Evolutionary conservation across 1,140 invertebrate species (phyloP).

Genomic region (Drosophila elegans): DNA sequence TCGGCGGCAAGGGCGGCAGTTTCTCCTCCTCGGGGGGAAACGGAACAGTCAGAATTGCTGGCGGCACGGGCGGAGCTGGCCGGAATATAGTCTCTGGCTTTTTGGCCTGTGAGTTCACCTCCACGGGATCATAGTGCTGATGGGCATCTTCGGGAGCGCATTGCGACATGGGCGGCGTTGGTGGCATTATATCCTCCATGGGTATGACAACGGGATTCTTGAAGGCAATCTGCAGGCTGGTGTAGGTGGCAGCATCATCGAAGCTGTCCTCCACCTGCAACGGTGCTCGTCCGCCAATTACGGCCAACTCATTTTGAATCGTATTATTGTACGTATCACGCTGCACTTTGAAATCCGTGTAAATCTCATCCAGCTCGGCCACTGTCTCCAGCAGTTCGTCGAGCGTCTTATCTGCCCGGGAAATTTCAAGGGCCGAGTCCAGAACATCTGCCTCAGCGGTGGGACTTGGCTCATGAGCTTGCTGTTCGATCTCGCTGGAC

Average conservation of each 20-base stretch:
- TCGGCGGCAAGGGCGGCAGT: slow-evolving; percentile 91
- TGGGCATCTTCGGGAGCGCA: slow-evolving; percentile 65
- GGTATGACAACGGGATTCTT: slow-evolving; percentile 90
- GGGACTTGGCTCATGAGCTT: slow-evolving; percentile 47
- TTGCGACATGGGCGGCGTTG: slow-evolving; percentile 75
- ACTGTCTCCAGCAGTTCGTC: slow-evolving; percentile 90
- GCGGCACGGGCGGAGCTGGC: slow-evolving; percentile 56
- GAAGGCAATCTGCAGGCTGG: slow-evolving; percentile 93
- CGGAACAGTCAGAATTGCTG: slow-evolving; percentile 38
- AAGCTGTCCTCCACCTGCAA: slow-evolving; percentile 88
- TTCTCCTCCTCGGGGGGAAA: slow-evolving; percentile 86
- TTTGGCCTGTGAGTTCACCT: slow-evolving; percentile 59
- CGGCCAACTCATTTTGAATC: slow-evolving; percentile 75
- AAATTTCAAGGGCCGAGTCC: slow-evolving; percentile 33
- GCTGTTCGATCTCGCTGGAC: slow-evolving; percentile 64
- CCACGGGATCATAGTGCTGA: slow-evolving; percentile 75
- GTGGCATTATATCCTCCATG: slow-evolving; percentile 84
- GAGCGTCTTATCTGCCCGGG: slow-evolving; percentile 86
- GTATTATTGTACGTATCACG: slow-evolving; percentile 85
- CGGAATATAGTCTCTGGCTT: slow-evolving; percentile 72
- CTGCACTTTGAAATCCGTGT: slow-evolving; percentile 88
- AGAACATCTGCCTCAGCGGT: slow-evolving; percentile 39
- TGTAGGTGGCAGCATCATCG: slow-evolving; percentile 91
- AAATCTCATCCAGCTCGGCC: slow-evolving; percentile 91
- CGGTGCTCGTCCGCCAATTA: slow-evolving; percentile 38